Evolutionary conservation across 1,140 invertebrate genomes (phyloP), one percentile per base, ranked within the genome.

Genomic region (Bombus difficillimus): DNA sequence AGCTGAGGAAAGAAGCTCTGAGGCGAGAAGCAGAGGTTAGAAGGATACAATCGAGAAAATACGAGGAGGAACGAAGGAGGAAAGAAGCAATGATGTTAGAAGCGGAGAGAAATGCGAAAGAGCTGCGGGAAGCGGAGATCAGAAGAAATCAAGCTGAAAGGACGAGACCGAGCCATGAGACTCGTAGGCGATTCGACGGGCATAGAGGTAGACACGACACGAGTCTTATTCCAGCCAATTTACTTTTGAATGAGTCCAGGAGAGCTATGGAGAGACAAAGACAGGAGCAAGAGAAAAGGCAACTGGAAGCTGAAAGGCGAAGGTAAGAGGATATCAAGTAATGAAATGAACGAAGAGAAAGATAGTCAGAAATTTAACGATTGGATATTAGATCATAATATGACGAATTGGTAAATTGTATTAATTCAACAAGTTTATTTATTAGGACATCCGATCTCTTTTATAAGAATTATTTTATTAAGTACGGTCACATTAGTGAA

Each of bases 11-110:
- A 22, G 88, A 88, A 74, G 87, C 68, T 53, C 18, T 66, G n/a
- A 91, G 85, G 34, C 87, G 91, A 41, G 91, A 92, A 57, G 74
- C 87, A 37, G 91, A 92, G 47, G 32, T 39, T 34, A 86, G 84
- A 12, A 86, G 82, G 43, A 57, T 22, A 34, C 83, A 91, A 66
- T 91, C 91, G 5, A 89, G 85, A 2, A 80, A 78, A 28, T 90
- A 89, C 71, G 91, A 92, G 43, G 92, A 92, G 75, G 78, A 91
- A n/a, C 87, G 91, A 71, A 81, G 74, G 75, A 84, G 87, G 28
- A 75, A 80, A n/a, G 89, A 91, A 57, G 73, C 66, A 5, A 41
- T 15, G 8, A 83, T 79, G 39, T 32, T 78, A 37, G 39, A 85
- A 22, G 82, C 47, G 9, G 92, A 92, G n/a, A 91, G 76, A 39